Percentiles rank a stretch among this genome's conserved stretches.
These are phyloP conservation scores for Hydrotaea diabolus DNA, from an alignment of 2,888 invertebrate genomes.

Conservation along the genomic window DNA sequence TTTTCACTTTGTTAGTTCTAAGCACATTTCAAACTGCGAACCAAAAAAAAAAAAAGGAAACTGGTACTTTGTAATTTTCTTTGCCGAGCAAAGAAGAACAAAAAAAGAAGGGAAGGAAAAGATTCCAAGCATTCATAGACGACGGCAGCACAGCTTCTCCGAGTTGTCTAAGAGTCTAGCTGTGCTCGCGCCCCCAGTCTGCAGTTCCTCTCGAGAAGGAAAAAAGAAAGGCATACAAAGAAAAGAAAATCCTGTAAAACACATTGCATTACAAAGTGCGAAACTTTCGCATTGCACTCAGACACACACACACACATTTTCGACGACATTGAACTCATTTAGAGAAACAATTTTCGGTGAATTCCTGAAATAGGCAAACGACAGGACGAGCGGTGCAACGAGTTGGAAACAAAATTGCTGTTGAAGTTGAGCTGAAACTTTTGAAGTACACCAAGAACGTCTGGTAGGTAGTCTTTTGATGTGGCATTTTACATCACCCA, in stretches of 20 bases:
- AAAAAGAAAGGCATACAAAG: not conserved
- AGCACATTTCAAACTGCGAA: slow-evolving; percentile 21
- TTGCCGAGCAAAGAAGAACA: not conserved
- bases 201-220: not conserved
- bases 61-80: not conserved
- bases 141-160: not conserved
- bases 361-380: not conserved
- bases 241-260: slow-evolving; percentile 12
- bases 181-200: no score
- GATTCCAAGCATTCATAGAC: slow-evolving; percentile 53
- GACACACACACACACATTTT: no score
- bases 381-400: not conserved
- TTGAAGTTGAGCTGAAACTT: not conserved
- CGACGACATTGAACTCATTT: slow-evolving; percentile 62
- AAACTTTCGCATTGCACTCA: slow-evolving; percentile 32
- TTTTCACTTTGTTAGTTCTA: slow-evolving; percentile 6
- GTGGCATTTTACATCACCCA: not conserved
- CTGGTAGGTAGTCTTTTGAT: not conserved
- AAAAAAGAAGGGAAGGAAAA: not conserved
- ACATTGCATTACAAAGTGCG: slow-evolving; percentile 37
- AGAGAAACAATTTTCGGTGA: slow-evolving; percentile 24
- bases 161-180: not conserved
- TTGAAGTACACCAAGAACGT: not conserved
- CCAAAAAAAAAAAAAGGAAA: not conserved
- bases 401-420: not conserved